Percentiles rank a stretch among this genome's conserved stretches.
Evolutionary conservation across 2,888 invertebrate genomes (phyloP).

Genomic region (Lampropteryx suffumata): DNA sequence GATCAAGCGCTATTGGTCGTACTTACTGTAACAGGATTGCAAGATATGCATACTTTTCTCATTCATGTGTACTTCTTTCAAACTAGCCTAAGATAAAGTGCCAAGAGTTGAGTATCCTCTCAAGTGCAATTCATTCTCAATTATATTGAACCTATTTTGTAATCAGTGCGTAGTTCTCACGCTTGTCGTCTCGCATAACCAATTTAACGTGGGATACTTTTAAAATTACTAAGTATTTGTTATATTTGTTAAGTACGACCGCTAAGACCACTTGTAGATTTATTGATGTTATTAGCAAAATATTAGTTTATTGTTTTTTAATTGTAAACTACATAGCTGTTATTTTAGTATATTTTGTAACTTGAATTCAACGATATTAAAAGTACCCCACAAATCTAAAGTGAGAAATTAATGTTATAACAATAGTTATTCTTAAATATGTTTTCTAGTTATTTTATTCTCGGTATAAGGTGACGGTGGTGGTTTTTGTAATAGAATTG

Average conservation of each 20-base stretch:
- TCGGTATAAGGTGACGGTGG: conserved; percentile 44
- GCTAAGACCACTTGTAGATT: conserved; percentile 8
- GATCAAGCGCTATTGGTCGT: background rate
- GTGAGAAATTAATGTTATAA: conserved; percentile 45
- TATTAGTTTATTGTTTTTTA: conserved; percentile 15
- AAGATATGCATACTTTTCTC: background rate
- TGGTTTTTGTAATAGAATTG: conserved; percentile 38
- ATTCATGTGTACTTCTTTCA: conserved; percentile 32
- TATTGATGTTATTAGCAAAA: conserved; percentile 18
- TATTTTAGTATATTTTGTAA: conserved; percentile 4
- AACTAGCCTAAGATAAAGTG: conserved; percentile 75
- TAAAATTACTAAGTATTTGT: conserved; percentile 26
- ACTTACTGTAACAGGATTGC: background rate
- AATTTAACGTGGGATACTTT: conserved; percentile 50
- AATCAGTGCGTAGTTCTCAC: conserved; percentile 38
- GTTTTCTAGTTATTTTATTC: conserved; percentile 75
- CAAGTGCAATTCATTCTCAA: conserved; percentile 77
- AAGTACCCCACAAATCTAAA: conserved; percentile 60
- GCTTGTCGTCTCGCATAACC: conserved; percentile 52
- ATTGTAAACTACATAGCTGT: background rate
- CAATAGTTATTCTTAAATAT: conserved; percentile 63
- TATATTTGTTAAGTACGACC: conserved; percentile 31
- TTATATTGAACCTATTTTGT: conserved; percentile 50
- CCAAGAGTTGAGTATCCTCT: conserved; percentile 72
- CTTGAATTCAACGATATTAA: conserved; percentile 32